These are phyloP conservation scores for Argya squamiceps DNA, from an alignment of 2,797 vertebrate genomes.

Conservation along the genomic window DNA sequence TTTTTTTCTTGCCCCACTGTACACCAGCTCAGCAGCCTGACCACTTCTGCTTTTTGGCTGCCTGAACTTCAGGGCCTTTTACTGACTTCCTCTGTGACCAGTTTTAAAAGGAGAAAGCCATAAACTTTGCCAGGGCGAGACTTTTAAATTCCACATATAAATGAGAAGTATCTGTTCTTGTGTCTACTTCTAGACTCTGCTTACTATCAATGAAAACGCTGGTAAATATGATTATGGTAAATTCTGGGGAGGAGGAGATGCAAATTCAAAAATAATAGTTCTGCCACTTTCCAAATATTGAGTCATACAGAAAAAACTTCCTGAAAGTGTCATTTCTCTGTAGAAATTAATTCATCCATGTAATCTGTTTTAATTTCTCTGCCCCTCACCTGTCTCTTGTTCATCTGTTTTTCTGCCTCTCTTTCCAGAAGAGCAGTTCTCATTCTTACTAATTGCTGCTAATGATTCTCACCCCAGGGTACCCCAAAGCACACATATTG, in stretches of 20 bases:
- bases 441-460: background rate
- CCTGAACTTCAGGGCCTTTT: background rate
- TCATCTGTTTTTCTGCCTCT: background rate
- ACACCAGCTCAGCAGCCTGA: background rate
- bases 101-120: background rate
- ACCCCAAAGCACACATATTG: background rate
- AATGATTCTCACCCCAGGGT: background rate
- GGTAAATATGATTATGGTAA: background rate
- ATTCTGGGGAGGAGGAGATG: background rate
- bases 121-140: rapidly evolving
- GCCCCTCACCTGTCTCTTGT: background rate
- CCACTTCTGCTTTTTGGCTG: background rate
- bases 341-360: background rate
- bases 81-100: background rate
- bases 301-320: background rate
- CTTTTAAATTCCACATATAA: background rate
- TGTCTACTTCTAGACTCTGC: background rate
- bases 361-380: background rate
- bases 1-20: rapidly evolving
- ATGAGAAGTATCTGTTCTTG: background rate
- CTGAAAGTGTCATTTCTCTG: background rate
- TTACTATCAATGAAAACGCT: background rate
- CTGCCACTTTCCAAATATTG: background rate
- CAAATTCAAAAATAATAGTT: background rate
- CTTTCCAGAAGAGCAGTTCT: background rate